A percentile compares a stretch with the other conserved stretches of the same genome.
phyloP scores from a whole-genome alignment of 2,888 invertebrate species.

The Cataglyphis altisquamis region DNA sequence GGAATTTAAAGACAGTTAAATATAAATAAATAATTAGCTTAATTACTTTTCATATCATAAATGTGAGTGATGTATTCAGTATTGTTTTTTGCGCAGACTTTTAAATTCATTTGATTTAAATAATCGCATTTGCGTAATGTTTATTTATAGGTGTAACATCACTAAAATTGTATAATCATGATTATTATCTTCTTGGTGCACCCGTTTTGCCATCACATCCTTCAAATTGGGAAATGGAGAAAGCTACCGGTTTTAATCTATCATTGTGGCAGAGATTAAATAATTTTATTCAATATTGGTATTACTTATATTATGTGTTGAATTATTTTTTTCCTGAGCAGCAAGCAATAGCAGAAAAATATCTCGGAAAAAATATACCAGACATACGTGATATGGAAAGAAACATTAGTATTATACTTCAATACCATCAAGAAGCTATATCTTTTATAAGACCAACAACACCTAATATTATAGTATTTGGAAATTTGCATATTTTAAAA shows the following conservation, averaged over 20 bases:
- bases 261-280: constrained; percentile 65
- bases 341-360: constrained; percentile 62
- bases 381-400: constrained; percentile 56
- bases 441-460: constrained; percentile 55
- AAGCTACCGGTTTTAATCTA: constrained; percentile 52
- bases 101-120: background rate
- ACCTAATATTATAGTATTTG: constrained; percentile 59
- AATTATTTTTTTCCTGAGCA: constrained; percentile 51
- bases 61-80: background rate
- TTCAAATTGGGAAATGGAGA: constrained; percentile 68
- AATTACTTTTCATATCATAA: background rate
- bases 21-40: background rate
- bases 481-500: constrained; percentile 60
- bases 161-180: background rate
- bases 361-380: constrained; percentile 68
- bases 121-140: background rate
- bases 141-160: constrained; percentile 58
- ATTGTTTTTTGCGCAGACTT: background rate
- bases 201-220: constrained; percentile 69
- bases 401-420: constrained; percentile 68
- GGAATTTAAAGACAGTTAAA: background rate
- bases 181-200: constrained; percentile 61
- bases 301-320: constrained; percentile 41
- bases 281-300: constrained; percentile 58
- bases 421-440: constrained; percentile 58